Evolutionary conservation across 2,797 vertebrate species (phyloP).

Genomic region (Acanthornis magna): DNA sequence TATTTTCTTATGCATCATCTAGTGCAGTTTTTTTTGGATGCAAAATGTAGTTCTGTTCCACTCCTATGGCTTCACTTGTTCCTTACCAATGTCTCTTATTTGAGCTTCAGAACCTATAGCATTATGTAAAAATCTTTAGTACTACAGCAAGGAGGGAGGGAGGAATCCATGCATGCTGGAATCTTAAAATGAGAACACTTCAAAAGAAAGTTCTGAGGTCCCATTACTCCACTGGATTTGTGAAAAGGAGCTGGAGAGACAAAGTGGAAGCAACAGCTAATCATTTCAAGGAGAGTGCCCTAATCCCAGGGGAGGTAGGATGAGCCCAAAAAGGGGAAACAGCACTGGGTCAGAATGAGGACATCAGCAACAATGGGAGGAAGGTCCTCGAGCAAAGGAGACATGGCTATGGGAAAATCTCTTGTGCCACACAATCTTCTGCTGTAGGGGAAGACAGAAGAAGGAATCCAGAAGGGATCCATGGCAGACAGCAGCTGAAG

Average conservation of each 20-base stretch:
- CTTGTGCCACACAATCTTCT: background rate
- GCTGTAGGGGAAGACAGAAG: background rate
- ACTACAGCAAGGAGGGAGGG: background rate
- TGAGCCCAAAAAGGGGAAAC: background rate
- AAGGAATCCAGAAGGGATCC: background rate
- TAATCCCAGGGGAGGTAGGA: background rate
- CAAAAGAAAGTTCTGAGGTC: background rate
- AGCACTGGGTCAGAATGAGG: background rate
- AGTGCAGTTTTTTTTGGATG: background rate
- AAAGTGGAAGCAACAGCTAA: background rate
- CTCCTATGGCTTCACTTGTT: background rate
- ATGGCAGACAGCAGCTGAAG: background rate
- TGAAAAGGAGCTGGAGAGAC: background rate
- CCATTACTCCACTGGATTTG: background rate
- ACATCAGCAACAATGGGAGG: background rate
- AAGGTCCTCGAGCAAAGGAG: background rate
- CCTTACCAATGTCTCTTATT: background rate
- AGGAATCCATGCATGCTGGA: background rate
- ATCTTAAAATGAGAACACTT: background rate
- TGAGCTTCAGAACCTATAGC: background rate
- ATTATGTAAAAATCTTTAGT: background rate
- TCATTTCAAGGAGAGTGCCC: background rate
- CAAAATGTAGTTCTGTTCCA: background rate
- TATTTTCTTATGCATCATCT: background rate
- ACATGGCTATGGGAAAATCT: background rate